Percentiles rank a stretch among this genome's conserved stretches.
These are phyloP conservation scores for Regulus satrapa DNA, from an alignment of 2,113 vertebrate species.

Conservation along the genomic window DNA sequence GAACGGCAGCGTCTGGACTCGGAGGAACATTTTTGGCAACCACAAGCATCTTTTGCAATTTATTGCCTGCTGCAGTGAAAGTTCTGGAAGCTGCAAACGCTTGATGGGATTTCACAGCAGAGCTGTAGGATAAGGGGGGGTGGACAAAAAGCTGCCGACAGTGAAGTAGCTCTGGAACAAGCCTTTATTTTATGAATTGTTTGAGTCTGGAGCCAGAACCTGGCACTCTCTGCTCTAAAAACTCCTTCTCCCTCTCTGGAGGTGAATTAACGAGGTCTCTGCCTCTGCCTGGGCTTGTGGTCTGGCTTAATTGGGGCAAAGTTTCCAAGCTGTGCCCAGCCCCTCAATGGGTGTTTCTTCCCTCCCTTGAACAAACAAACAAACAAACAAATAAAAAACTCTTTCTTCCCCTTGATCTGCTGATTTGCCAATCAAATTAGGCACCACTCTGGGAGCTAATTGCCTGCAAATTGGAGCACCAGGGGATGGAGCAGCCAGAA, in stretches of 20 bases:
- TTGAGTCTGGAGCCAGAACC: neutral
- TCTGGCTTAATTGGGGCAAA: neutral
- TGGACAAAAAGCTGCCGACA: neutral
- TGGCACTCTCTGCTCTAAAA: neutral
- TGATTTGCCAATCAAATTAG: slow-evolving; percentile 7
- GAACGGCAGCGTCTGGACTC: neutral
- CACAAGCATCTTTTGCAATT: neutral
- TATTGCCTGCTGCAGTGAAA: neutral
- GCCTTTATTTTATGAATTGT: neutral
- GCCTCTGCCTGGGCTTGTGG: neutral
- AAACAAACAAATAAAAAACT: neutral
- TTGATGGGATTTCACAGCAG: neutral
- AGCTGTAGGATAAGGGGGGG: neutral
- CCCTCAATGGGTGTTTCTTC: neutral
- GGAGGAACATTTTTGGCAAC: slow-evolving; percentile 45
- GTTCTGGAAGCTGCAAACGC: slow-evolving; percentile 28
- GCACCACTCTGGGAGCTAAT: neutral
- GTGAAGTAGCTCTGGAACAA: neutral
- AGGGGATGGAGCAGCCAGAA: neutral
- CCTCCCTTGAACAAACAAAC: neutral
- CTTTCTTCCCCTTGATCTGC: neutral
- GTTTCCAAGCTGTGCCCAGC: neutral
- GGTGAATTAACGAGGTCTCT: neutral
- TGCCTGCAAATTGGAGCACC: neutral
- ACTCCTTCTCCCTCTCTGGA: neutral